A percentile compares a stretch with the other conserved stretches of the same genome.
Conservation (phyloP, 2,113 vertebrate genomes). For the Gobio gobio region DNA sequence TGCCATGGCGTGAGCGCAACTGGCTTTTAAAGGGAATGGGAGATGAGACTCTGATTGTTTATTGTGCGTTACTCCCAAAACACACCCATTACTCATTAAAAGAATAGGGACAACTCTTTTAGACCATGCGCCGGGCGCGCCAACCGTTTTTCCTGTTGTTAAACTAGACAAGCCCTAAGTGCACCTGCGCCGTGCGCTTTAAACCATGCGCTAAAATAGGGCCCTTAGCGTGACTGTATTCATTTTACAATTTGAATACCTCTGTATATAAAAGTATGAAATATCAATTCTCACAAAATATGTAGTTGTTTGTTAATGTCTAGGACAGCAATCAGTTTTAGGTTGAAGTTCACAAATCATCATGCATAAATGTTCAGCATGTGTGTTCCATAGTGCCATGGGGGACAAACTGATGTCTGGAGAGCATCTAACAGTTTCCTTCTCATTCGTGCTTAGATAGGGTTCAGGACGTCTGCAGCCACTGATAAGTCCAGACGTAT, state of each 20-base stretch:
- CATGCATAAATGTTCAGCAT: slow-evolving; percentile 5
- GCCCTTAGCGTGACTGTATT: neutral
- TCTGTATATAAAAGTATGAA: neutral
- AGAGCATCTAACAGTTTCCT: slow-evolving; percentile 69
- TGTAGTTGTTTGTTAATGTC: neutral
- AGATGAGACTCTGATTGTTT: too few relatives aligned
- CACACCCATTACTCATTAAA: too few relatives aligned
- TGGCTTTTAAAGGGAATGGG: too few relatives aligned
- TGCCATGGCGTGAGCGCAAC: too few relatives aligned
- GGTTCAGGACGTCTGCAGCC: slow-evolving; percentile 67
- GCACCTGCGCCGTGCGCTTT: too few relatives aligned
- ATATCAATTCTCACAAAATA: neutral
- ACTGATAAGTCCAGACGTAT: slow-evolving; percentile 72
- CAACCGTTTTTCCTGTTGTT: too few relatives aligned
- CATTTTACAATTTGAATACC: neutral
- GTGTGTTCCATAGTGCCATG: neutral
- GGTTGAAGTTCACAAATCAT: neutral
- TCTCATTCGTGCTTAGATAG: slow-evolving; percentile 64
- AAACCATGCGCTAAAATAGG: too few relatives aligned
- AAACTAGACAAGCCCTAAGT: too few relatives aligned
- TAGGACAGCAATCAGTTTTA: neutral
- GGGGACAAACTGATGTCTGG: slow-evolving; percentile 43
- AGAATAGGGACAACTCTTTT: too few relatives aligned
- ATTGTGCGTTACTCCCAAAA: too few relatives aligned
- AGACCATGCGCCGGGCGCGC: too few relatives aligned